These are phyloP conservation scores for Peromyscus attwateri DNA, from an alignment of 2,797 vertebrate genomes.

Conservation along the genomic window DNA sequence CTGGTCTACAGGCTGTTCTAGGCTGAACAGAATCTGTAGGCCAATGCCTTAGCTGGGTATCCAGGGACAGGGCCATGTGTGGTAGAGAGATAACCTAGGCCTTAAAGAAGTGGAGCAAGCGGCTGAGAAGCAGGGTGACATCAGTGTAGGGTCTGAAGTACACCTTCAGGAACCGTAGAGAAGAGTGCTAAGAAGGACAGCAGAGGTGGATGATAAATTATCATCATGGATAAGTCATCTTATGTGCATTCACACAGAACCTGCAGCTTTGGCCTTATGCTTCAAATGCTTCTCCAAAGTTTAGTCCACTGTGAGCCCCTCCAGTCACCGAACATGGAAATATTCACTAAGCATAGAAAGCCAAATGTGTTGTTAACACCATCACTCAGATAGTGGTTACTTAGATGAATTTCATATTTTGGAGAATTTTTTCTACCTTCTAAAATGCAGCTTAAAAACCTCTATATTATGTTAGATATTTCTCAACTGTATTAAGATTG, in stretches of 20 bases:
- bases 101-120: not conserved
- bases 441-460: conserved; percentile 16
- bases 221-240: not conserved
- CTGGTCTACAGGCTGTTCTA: not conserved
- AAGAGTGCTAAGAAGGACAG: not conserved
- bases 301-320: not conserved
- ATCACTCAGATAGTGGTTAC: not conserved
- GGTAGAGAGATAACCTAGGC: not conserved
- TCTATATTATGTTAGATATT: not conserved
- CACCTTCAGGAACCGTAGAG: not conserved
- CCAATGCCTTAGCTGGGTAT: not conserved
- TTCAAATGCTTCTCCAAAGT: not conserved
- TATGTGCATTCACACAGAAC: not conserved
- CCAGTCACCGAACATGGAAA: not conserved
- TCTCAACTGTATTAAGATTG: conserved; percentile 42
- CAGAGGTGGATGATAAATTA: not conserved
- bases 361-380: not conserved
- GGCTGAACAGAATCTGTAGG: not conserved
- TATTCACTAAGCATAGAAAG: not conserved
- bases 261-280: not conserved
- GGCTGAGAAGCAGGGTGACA: not conserved
- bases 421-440: not conserved
- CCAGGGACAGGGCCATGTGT: not conserved
- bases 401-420: conserved; percentile 16
- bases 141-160: not conserved